Evolutionary conservation across 2,888 invertebrate species (phyloP).

Genomic region (Leucozona laternaria): DNA sequence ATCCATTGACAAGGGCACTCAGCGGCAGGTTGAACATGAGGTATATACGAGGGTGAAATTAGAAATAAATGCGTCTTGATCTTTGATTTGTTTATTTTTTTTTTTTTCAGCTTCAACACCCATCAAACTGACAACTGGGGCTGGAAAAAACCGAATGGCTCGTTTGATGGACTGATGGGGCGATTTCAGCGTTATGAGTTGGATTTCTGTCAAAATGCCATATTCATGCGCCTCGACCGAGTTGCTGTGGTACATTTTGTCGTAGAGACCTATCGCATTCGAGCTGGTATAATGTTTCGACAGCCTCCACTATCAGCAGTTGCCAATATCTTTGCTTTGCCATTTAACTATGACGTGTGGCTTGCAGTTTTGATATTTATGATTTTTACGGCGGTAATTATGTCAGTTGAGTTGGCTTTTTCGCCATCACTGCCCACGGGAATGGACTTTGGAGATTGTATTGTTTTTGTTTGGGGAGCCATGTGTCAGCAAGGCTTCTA

Average conservation of each 20-base stretch:
- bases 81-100: not conserved
- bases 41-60: slow-evolving; percentile 73
- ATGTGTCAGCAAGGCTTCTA: slow-evolving; percentile 87
- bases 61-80: too few relatives aligned
- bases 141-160: slow-evolving; percentile 85
- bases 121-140: slow-evolving; percentile 84
- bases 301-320: slow-evolving; percentile 87
- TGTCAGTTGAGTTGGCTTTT: slow-evolving; percentile 79
- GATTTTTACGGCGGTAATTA: slow-evolving; percentile 79
- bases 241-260: slow-evolving; percentile 85
- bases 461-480: slow-evolving; percentile 85
- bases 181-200: slow-evolving; percentile 85
- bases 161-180: slow-evolving; percentile 86
- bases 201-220: slow-evolving; percentile 85
- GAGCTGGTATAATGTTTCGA: slow-evolving; percentile 86
- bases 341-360: slow-evolving; percentile 86
- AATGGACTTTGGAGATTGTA: slow-evolving; percentile 83
- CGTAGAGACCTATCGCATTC: slow-evolving; percentile 85
- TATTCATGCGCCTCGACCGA: slow-evolving; percentile 86
- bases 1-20: slow-evolving; percentile 81
- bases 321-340: slow-evolving; percentile 86
- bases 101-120: slow-evolving; percentile 81
- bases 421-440: slow-evolving; percentile 78
- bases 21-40: slow-evolving; percentile 83
- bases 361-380: slow-evolving; percentile 80